Base-by-base conservation (phyloP, 2,113 vertebrate species). In the Leptosomus discolor region DNA sequence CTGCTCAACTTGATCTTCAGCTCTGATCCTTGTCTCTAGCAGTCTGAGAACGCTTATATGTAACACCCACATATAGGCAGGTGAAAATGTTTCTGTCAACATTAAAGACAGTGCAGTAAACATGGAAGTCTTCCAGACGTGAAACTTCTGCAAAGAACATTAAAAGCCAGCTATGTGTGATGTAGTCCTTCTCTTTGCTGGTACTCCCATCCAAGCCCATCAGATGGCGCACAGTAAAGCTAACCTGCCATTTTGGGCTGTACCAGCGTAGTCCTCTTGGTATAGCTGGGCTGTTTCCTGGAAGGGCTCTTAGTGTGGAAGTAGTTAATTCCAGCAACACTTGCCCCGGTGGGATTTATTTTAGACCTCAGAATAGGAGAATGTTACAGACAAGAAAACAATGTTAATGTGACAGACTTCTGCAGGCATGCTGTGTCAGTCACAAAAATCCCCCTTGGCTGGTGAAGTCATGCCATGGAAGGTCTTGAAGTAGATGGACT, bases 381-480 rank as follows among this genome's bases (percentile, higher is more conserved):
- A 90, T 17, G n/a, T 29, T 37, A 39, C 19, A 39, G 46, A 5
- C 37, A 79, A 45, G 41, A 61, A 24, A 79, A 29, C 30, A 73
- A 6, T 1, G 2, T 71, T 78, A 34, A 32, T 23, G 48, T 89
- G 79, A 53, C 50, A 36, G 46, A 53, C 1, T 10, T 69, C 24
- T 71, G n/a, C 32, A 48, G 71, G 34, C 7, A 1, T 56, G 41
- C 18, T 24, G 2, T 50, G 23, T 63, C 45, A 9, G 36, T 82
- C 41, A 29, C 60, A 78, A 75, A 89, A 23, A 1, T 5, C 39
- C 57, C 53, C 45, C 8, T 56, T 41, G 36, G 14, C 27, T 17
- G 32, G 8, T 58, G 54, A 70, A 26, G 15, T 69, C 9, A 8
- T 0, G 0, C 41, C 18, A 1, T 34, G 24, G 32, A 51, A 83